Percentiles rank a stretch among this genome's conserved stretches.
These are phyloP conservation scores for Camelus bactrianus DNA, from an alignment of 2,113 vertebrate species.

Conservation along the genomic window DNA sequence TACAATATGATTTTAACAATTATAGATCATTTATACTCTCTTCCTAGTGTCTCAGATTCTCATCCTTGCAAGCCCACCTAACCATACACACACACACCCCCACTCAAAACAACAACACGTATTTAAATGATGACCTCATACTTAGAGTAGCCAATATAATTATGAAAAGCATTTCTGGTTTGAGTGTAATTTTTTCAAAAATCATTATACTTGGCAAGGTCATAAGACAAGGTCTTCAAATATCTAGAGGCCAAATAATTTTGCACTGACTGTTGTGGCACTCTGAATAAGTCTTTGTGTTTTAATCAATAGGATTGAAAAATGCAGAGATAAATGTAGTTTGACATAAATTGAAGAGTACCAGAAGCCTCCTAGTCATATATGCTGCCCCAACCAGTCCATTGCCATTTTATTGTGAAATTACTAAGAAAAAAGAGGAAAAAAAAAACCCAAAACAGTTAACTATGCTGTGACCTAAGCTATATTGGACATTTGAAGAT, in stretches of 20 bases:
- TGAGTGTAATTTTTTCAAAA: slow-evolving; percentile 69
- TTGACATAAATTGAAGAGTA: not conserved
- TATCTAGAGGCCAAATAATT: slow-evolving; percentile 54
- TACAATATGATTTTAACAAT: not conserved
- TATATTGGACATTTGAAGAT: not conserved
- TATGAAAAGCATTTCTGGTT: slow-evolving; percentile 55
- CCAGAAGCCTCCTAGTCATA: not conserved
- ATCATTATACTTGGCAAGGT: slow-evolving; percentile 57
- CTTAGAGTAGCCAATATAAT: slow-evolving; percentile 42
- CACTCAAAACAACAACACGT: not conserved
- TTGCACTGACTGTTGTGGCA: not conserved
- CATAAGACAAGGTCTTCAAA: slow-evolving; percentile 51
- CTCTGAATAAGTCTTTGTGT: slow-evolving; percentile 61
- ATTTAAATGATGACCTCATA: slow-evolving; percentile 65
- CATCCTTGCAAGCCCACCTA: not conserved
- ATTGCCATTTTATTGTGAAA: not conserved
- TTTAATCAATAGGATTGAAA: not conserved
- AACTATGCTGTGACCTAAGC: not conserved
- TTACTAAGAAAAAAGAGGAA: not conserved
- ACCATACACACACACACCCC: not conserved
- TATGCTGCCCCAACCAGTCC: not conserved
- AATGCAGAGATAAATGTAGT: not conserved
- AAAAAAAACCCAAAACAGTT: not conserved
- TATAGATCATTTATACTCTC: not conserved
- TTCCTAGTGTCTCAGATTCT: not conserved